Base-by-base conservation (phyloP, 2,113 vertebrate genomes). In the Gymnogyps californianus region DNA sequence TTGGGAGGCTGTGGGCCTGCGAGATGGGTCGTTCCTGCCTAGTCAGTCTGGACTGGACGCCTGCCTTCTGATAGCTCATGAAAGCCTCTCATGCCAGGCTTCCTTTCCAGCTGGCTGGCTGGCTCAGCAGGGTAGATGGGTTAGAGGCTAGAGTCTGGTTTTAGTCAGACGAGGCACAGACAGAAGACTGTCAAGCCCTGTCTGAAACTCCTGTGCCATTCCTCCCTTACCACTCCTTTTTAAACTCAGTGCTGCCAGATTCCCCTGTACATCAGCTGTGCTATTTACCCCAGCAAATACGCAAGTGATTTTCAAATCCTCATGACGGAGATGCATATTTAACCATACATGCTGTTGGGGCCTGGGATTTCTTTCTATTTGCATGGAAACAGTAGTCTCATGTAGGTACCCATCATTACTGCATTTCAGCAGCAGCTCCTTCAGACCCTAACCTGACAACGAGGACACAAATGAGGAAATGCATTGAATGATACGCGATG, bases 401-500 rank as follows among this genome's bases (percentile, higher is more conserved):
- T 13, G 17, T 38, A 49, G 14, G 6, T 84, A 75, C 42, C 46
- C 46, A 34, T 4, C 31, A 3, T 75, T 9, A 26, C 22, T 21
- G 12, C 17, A 1, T 77, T 69, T 36, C 42, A 36, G 62, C 65
- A 62, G 75, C 32, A 58, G 61, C 57, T 75, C 11, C 15, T 29
- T n/a, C 52, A 12, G 58, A 25, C 10, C 7, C 52, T 42, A 16
- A 57, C 15, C 55, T 42, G 52, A 21, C 72, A 57, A 34, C 7
- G 15, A 54, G 24, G 29, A 42, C 32, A 10, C 15, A 3, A 31
- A 47, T 7, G 4, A 32, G 24, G 16, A 84, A 24, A 3, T 5
- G 21, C 20, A 4, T 11, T 66, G 10, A 52, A 2, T 15, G 1
- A 5, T 3, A 26, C 3, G 0, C 3, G 3, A 0, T 18, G 34